Percentiles rank a stretch among this genome's conserved stretches.
Conservation (phyloP, 2,888 invertebrate species). For the Drosophila rubida region DNA sequence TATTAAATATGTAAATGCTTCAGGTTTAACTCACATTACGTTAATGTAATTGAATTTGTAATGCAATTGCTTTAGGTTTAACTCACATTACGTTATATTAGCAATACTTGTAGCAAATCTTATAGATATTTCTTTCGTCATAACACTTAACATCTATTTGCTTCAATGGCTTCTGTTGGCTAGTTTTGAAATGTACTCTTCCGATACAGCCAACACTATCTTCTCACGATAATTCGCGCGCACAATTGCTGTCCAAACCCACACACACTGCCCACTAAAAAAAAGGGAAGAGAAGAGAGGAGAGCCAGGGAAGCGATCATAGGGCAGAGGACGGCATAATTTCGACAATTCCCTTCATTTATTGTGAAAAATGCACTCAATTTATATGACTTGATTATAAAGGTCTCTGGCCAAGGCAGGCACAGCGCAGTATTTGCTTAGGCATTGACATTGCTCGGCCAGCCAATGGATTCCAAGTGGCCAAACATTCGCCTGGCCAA, state of each 20-base stretch:
- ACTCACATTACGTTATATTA: no score
- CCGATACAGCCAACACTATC: background rate
- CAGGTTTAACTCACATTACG: no score
- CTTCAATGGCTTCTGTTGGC: background rate
- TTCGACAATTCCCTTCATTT: slow-evolving; percentile 78
- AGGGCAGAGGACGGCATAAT: slow-evolving; percentile 63
- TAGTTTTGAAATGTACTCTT: background rate
- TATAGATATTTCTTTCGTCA: no score
- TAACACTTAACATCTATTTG: no score
- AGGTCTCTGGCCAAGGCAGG: slow-evolving; percentile 48
- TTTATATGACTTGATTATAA: slow-evolving; percentile 80
- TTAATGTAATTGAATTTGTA: no score
- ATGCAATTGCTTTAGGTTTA: no score
- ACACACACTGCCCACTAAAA: slow-evolving; percentile 38
- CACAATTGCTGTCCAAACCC: slow-evolving; percentile 19
- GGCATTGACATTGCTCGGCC: slow-evolving; percentile 65
- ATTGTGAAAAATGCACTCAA: slow-evolving; percentile 78
- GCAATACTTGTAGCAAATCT: no score
- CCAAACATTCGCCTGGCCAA: slow-evolving; percentile 41
- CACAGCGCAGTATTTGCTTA: slow-evolving; percentile 65
- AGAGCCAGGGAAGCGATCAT: slow-evolving; percentile 22
- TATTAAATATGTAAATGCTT: no score
- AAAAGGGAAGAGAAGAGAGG: no score
- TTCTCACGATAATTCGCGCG: slow-evolving; percentile 3
- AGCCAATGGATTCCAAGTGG: slow-evolving; percentile 36